Percentiles rank a stretch among this genome's conserved stretches.
Conservation (phyloP, 2,113 vertebrate species). For the Malurus melanocephalus region DNA sequence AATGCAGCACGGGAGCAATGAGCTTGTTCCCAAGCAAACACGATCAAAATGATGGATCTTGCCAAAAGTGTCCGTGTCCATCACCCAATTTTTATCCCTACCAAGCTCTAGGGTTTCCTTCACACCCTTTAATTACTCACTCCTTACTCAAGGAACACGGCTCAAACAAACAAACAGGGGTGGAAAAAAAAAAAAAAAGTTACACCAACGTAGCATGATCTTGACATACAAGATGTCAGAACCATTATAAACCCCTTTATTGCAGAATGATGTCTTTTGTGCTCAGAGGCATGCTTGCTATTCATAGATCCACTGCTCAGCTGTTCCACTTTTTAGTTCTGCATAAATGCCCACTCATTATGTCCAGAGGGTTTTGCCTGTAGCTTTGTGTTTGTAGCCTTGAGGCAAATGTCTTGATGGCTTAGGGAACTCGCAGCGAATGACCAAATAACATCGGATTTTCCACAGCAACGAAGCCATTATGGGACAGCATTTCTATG, state of each 20-base stretch:
- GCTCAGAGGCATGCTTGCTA: constrained; percentile 70
- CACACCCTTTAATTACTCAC: constrained; percentile 47
- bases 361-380: constrained; percentile 75
- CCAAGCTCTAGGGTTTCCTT: neutral
- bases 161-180: constrained; percentile 55
- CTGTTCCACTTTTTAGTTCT: constrained; percentile 77
- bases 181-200: constrained; percentile 28
- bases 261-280: constrained; percentile 67
- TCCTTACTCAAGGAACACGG: constrained; percentile 30
- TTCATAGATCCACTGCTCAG: constrained; percentile 74
- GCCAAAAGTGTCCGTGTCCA: neutral
- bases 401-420: constrained; percentile 76
- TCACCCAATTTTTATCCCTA: neutral
- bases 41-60: constrained; percentile 20
- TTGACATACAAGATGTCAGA: constrained; percentile 74
- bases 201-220: constrained; percentile 59
- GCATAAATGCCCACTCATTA: constrained; percentile 77
- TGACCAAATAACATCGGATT: constrained; percentile 74
- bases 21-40: neutral
- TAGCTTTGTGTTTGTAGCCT: constrained; percentile 76
- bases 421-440: constrained; percentile 69
- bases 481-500: constrained; percentile 73
- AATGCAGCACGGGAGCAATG: neutral
- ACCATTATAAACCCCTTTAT: constrained; percentile 64
- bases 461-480: constrained; percentile 75